These are phyloP conservation scores for Trialeurodes vaporariorum DNA, from an alignment of 1,140 invertebrate genomes.

Conservation along the genomic window DNA sequence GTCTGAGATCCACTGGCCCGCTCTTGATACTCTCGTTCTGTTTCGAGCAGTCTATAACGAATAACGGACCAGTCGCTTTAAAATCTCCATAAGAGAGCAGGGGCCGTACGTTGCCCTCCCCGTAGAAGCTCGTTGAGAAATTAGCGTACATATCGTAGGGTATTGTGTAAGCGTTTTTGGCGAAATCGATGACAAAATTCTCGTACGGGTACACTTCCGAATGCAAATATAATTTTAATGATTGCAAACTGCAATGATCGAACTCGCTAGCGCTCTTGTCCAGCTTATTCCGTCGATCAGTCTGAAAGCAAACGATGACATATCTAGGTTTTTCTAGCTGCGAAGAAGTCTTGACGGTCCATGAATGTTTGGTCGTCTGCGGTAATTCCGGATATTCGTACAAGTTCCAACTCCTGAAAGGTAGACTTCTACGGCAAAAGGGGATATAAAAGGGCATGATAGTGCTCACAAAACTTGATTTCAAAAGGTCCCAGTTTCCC, in stretches of 20 bases:
- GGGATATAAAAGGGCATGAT: too few species aligned
- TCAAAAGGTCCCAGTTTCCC: too few species aligned
- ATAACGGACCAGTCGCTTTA: too few species aligned
- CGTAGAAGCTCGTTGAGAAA: too few species aligned
- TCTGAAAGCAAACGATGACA: constrained; percentile 22
- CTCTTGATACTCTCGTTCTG: too few species aligned
- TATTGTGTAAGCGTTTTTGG: neutral
- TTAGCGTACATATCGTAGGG: neutral
- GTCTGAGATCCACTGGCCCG: too few species aligned
- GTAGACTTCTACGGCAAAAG: too few species aligned
- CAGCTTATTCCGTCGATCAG: constrained; percentile 17
- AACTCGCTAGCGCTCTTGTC: too few species aligned
- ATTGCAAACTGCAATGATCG: constrained; percentile 22
- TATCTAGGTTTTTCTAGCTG: constrained; percentile 26
- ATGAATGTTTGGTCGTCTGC: constrained; percentile 21
- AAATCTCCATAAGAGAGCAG: too few species aligned
- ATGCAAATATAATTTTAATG: constrained; percentile 28
- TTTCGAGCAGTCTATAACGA: too few species aligned
- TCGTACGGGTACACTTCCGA: constrained; percentile 19
- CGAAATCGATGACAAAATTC: neutral
- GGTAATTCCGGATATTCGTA: constrained; percentile 31
- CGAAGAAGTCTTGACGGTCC: constrained; percentile 25
- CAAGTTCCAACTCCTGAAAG: constrained; percentile 30
- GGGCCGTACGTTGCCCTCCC: too few species aligned
- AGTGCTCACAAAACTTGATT: too few species aligned